Base-by-base conservation (phyloP, 2,797 vertebrate genomes). In the Melopsittacus undulatus region DNA sequence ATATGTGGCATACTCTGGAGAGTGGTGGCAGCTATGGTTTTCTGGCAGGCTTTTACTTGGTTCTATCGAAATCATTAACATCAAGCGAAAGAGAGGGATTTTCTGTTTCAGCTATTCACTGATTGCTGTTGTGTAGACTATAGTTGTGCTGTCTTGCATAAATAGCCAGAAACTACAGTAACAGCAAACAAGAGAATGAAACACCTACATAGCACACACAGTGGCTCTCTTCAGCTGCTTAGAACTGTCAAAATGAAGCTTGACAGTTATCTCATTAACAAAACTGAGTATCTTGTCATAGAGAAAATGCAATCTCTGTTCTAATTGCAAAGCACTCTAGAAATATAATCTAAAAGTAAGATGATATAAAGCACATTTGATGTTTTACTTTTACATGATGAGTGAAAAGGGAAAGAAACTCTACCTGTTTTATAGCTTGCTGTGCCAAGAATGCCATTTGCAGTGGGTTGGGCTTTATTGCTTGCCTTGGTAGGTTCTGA, bases 341-440 rank as follows among this genome's bases (percentile, higher is more conserved):
- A 78, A 91, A 62, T 49, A 20, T 2, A 62, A 62, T 13, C 68
- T 8, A 57, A n/a, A 88, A 38, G 38, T 62, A 66, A 90, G 16
- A 91, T 29, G 2, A 79, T 68, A 51, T 6, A 72, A 78, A 63
- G 15, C 11, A 38, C 10, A 64, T 80, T 40, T 77, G 32, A 76
- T 85, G n/a, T 32, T 83, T 75, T 14, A 48, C 79, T 95, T 95
- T 74, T 56, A 70, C 24, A 29, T 11, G 18, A 26, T 4, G 2
- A 78, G 22, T n/a, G 17, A 30, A 77, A 83, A 48, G 13, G 34
- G 57, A 82, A 76, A 72, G 7, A 73, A 72, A 77, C 18, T 29
- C 32, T 94, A 98, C 98, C 98, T 98, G 98, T 74, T 98, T 98
- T 95, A 98, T 98, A 78, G 98, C 98, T 87, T 98, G 98, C 61